These are phyloP conservation scores for Orthosia gracilis DNA, from an alignment of 2,888 invertebrate species.

Conservation along the genomic window DNA sequence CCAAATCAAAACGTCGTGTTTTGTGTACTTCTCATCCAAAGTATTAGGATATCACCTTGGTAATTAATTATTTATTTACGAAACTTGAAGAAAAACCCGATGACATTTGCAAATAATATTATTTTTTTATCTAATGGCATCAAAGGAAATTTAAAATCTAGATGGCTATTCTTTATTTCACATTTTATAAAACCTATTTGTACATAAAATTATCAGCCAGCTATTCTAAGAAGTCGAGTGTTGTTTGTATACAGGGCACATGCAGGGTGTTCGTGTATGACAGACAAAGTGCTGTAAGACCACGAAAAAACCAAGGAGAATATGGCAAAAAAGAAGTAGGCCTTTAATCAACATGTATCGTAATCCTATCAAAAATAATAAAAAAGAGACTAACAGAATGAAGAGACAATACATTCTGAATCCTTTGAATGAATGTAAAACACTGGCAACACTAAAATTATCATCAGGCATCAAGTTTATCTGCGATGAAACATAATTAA, in stretches of 20 bases:
- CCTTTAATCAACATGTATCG: no score
- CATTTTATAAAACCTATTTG: conserved; percentile 17
- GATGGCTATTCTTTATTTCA: conserved; percentile 46
- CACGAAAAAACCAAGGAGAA: not conserved
- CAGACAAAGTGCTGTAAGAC: not conserved
- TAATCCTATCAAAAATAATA: no score
- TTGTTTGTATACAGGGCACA: not conserved
- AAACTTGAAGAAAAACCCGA: conserved; percentile 39
- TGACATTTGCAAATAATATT: conserved; percentile 54
- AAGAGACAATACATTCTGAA: not conserved
- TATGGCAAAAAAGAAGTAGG: not conserved
- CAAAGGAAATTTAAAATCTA: conserved; percentile 42
- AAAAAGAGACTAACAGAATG: no score
- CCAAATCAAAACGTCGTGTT: conserved; percentile 42
- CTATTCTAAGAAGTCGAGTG: not conserved
- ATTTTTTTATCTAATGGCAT: conserved; percentile 30
- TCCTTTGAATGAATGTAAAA: not conserved
- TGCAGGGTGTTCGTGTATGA: not conserved
- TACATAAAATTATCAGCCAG: not conserved
- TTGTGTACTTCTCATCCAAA: conserved; percentile 47
- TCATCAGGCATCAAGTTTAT: no score
- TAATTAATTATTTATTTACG: conserved; percentile 76
- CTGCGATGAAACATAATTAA: no score
- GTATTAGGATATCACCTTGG: conserved; percentile 73
- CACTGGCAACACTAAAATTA: conserved; percentile 3